These are phyloP conservation scores for Xenentodon cancila DNA, from an alignment of 2,797 vertebrate species.

Conservation along the genomic window DNA sequence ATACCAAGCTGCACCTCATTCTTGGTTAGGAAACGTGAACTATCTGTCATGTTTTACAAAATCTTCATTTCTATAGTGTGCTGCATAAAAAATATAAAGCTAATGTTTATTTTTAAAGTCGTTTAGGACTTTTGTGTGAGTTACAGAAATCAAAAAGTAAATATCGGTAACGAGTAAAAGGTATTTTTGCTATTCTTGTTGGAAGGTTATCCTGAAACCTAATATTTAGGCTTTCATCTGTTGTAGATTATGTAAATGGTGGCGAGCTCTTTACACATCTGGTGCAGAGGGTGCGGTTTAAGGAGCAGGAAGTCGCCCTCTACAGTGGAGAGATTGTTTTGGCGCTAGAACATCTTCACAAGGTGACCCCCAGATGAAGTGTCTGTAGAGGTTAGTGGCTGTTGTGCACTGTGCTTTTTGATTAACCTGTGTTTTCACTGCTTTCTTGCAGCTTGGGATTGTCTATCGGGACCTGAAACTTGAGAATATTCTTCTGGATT, in stretches of 20 bases:
- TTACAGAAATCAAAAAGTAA: not conserved
- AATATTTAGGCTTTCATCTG: slow-evolving; percentile 7
- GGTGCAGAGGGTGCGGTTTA: slow-evolving; percentile 96
- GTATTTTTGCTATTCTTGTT: not conserved
- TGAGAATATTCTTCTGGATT: slow-evolving; percentile 97
- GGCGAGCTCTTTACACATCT: slow-evolving; percentile 98
- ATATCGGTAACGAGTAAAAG: not conserved
- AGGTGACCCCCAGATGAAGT: slow-evolving; percentile 81
- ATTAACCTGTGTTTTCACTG: slow-evolving; percentile 13
- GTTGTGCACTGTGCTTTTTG: not conserved
- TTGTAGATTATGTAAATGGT: slow-evolving; percentile 95
- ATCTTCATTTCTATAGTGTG: no score
- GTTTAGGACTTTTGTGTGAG: no score
- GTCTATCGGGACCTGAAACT: slow-evolving; percentile 99
- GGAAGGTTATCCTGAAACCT: not conserved
- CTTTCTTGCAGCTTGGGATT: slow-evolving; percentile 89
- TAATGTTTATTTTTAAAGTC: no score
- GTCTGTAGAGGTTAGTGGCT: not conserved
- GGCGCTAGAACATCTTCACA: slow-evolving; percentile 95
- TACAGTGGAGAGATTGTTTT: slow-evolving; percentile 97
- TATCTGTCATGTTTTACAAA: no score
- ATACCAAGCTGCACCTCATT: slow-evolving; percentile 98
- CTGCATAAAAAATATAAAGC: no score
- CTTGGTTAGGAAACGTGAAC: slow-evolving; percentile 84
- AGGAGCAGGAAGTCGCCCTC: slow-evolving; percentile 93